phyloP scores from a whole-genome alignment of 2,113 vertebrate species.

The Leuciscus idus region DNA sequence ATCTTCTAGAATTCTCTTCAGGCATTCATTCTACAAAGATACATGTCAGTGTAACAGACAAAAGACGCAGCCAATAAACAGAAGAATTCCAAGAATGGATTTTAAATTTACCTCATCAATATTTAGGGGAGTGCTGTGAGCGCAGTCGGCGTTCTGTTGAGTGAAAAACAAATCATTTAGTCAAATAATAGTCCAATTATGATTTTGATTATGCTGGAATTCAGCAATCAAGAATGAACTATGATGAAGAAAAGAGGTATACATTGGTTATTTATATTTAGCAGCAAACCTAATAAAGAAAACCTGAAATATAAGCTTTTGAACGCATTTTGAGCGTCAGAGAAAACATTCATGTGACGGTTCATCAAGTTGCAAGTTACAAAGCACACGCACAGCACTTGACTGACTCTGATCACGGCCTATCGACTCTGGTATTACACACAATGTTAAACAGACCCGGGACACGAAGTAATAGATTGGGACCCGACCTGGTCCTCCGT shows the following conservation, averaged over 20 bases:
- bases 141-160: constrained; percentile 73
- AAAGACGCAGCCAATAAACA: neutral
- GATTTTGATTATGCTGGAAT: neutral
- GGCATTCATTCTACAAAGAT: constrained; percentile 65
- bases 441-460: too few species aligned
- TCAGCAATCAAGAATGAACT: neutral
- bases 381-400: too few species aligned
- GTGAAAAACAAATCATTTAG: neutral
- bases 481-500: too few species aligned
- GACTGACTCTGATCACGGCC: too few species aligned
- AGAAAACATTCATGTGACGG: too few species aligned
- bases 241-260: neutral
- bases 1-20: constrained; percentile 68
- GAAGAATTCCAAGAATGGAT: neutral
- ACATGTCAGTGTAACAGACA: neutral
- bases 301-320: too few species aligned
- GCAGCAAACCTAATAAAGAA: neutral
- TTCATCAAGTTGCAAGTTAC: too few species aligned
- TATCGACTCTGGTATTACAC: too few species aligned
- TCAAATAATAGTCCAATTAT: neutral
- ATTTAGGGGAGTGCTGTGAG: constrained; percentile 43
- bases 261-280: neutral
- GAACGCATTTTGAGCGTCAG: too few species aligned
- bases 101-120: constrained; percentile 71
- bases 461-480: too few species aligned